Conservation (phyloP, 2,797 vertebrate genomes). For the Siniperca scherzeri region DNA sequence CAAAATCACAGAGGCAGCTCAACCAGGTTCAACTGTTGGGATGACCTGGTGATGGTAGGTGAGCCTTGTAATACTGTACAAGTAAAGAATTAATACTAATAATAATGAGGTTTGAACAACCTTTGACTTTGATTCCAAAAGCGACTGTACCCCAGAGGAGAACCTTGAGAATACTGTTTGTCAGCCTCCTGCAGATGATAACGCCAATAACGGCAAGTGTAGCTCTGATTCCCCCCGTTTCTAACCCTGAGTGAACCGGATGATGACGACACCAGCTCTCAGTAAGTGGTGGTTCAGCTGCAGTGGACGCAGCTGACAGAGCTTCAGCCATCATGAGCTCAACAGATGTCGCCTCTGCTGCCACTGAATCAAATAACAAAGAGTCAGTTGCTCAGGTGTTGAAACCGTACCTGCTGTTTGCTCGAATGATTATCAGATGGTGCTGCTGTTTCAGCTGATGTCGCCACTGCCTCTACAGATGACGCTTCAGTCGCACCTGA, state of each 20-base stretch:
- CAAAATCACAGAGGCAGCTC: background rate
- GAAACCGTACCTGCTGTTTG: background rate
- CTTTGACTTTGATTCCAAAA: background rate
- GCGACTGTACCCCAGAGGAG: background rate
- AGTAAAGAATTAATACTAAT: too few relatives aligned
- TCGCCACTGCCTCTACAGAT: too few relatives aligned
- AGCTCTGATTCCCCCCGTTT: background rate
- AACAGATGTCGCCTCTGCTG: too few relatives aligned
- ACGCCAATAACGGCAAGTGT: too few relatives aligned
- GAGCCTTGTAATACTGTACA: too few relatives aligned
- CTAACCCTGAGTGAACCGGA: background rate
- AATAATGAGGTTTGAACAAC: background rate
- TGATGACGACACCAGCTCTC: background rate
- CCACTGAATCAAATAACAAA: too few relatives aligned
- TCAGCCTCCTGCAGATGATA: background rate
- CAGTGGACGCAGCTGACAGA: too few relatives aligned
- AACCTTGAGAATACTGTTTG: background rate
- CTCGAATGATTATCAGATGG: background rate
- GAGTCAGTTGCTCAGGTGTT: too few relatives aligned
- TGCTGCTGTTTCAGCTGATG: background rate
- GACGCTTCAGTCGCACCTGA: background rate
- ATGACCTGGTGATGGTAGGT: background rate
- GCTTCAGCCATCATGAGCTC: too few relatives aligned
- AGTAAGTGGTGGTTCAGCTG: too few relatives aligned
- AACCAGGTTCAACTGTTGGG: background rate